phyloP scores from a whole-genome alignment of 2,888 invertebrate species.

The Pterostichus niger region DNA sequence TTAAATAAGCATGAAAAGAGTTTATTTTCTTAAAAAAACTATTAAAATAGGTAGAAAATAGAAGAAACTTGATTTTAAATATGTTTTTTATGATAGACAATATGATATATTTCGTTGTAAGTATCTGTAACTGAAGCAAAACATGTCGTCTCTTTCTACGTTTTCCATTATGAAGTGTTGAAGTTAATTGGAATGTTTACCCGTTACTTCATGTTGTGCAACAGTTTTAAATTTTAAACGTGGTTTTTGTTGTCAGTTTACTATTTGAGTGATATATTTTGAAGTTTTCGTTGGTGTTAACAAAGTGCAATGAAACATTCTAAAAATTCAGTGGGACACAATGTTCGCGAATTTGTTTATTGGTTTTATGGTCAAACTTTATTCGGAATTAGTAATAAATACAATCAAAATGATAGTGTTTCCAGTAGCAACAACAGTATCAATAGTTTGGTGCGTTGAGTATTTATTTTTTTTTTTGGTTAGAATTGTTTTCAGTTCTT shows the following conservation, averaged over 20 bases:
- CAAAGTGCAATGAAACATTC: neutral
- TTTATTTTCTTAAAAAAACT: no score
- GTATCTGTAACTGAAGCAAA: no score
- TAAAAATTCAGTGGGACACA: constrained; percentile 4
- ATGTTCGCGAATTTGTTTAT: constrained; percentile 42
- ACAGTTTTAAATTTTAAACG: neutral
- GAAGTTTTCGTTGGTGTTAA: no score
- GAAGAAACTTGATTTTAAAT: no score
- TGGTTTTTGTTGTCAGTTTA: constrained; percentile 14
- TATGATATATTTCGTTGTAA: no score
- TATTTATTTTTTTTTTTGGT: neutral
- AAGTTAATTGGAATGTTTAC: neutral
- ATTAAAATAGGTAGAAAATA: no score
- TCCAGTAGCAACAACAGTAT: neutral
- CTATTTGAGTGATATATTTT: neutral
- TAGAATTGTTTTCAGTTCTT: neutral
- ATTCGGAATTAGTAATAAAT: constrained; percentile 17
- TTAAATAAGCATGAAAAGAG: no score
- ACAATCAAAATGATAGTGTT: neutral
- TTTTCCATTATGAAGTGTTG: no score
- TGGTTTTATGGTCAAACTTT: constrained; percentile 33
- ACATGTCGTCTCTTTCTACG: no score
- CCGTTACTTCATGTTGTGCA: neutral
- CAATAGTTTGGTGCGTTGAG: constrained; percentile 2
- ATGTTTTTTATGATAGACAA: no score